These are phyloP conservation scores for Theonella swinhoei DNA, from an alignment of 37 sponge, comb jelly and placozoan genomes.

Conservation along the genomic window DNA sequence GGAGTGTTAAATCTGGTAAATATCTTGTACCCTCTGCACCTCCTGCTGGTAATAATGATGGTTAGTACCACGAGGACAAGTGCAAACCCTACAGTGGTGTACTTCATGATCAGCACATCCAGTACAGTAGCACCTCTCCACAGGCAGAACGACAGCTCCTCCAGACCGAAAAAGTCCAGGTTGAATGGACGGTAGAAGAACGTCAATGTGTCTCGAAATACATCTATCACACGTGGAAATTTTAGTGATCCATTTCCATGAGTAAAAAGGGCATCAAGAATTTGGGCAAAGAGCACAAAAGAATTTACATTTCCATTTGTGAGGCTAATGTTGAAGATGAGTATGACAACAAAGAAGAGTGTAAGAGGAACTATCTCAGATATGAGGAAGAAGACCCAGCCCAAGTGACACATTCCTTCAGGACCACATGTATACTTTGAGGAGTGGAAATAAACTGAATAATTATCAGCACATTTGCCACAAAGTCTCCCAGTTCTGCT, in stretches of 20 bases:
- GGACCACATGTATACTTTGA: conserved; percentile 4
- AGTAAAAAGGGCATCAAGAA: conserved; percentile 2
- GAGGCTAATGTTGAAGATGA: conserved; percentile 34
- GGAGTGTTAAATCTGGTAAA: background rate
- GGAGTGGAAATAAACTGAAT: conserved; percentile 37
- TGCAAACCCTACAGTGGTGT: conserved; percentile 44
- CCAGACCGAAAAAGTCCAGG: conserved; percentile 40
- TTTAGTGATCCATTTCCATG: conserved; percentile 20
- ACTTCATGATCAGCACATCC: conserved; percentile 45
- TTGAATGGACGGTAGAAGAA: conserved; percentile 38
- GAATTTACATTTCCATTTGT: conserved; percentile 30
- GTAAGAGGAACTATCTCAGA: conserved; percentile 48
- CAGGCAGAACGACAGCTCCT: conserved; percentile 43
- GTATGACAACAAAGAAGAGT: conserved; percentile 19
- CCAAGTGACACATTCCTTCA: conserved; percentile 13
- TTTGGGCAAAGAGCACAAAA: conserved; percentile 42
- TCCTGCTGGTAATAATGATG: background rate
- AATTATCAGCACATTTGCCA: conserved; percentile 11
- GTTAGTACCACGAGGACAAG: conserved; percentile 3
- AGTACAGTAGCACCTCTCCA: conserved; percentile 45
- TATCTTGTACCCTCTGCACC: background rate
- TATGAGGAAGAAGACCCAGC: conserved; percentile 29
- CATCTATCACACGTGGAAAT: background rate
- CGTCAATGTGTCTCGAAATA: background rate
- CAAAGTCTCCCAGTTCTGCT: conserved; percentile 38